phyloP scores from a whole-genome alignment of 2,113 vertebrate genomes.

The Phocoena phocoena region DNA sequence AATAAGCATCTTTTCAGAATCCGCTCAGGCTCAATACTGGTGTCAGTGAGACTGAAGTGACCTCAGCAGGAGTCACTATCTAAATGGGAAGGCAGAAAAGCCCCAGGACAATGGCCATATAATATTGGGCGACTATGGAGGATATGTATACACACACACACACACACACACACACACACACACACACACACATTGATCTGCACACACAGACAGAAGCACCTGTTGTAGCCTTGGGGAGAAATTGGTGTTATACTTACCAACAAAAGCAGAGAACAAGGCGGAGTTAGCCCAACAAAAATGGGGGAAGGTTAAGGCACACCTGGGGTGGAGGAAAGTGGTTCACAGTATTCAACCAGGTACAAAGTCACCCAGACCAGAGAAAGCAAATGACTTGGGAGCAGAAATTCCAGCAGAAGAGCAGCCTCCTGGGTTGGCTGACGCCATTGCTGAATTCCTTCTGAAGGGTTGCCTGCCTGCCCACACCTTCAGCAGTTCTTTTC shows the following conservation, averaged over 20 bases:
- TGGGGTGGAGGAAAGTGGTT: not conserved
- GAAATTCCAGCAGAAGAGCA: not conserved
- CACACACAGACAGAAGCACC: not conserved
- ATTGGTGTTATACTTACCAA: not conserved
- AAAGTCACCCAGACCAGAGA: not conserved
- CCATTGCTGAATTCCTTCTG: not conserved
- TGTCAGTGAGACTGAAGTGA: no score
- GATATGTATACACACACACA: no score
- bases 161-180: not conserved
- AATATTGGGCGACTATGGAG: not conserved
- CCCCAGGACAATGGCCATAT: not conserved
- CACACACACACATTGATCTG: not conserved
- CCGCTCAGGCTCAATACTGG: not conserved
- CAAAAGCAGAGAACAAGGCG: not conserved
- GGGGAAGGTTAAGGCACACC: not conserved
- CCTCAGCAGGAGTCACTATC: not conserved
- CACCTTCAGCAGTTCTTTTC: not conserved
- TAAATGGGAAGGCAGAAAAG: not conserved
- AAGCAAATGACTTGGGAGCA: not conserved
- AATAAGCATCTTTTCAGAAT: not conserved
- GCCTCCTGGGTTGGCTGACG: not conserved
- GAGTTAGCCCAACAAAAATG: not conserved
- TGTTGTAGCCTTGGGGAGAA: not conserved
- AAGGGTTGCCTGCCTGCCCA: not conserved
- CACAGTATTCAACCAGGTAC: not conserved